Evolutionary conservation across 2,113 vertebrate genomes (phyloP).

Genomic region (Axis porcinus): DNA sequence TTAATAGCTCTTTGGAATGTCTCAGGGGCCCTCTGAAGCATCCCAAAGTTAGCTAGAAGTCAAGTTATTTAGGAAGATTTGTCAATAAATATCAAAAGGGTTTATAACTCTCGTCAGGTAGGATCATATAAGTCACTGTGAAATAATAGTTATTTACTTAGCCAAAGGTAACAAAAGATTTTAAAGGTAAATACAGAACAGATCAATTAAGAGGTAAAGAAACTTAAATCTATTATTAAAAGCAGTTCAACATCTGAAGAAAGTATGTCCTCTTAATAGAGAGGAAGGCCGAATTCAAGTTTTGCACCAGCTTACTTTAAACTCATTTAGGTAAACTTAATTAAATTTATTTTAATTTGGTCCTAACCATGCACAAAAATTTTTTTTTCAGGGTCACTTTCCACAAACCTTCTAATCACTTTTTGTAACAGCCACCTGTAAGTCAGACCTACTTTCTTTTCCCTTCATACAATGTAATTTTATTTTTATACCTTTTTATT

Average conservation of each 20-base stretch:
- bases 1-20: neutral
- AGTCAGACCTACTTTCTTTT: neutral
- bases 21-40: neutral
- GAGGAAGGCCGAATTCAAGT: neutral
- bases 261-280: neutral
- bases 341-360: neutral
- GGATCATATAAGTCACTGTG: neutral
- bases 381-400: neutral
- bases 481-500: neutral
- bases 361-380: neutral
- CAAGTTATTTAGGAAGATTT: neutral
- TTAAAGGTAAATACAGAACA: neutral
- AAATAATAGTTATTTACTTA: neutral
- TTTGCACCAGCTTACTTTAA: neutral
- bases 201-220: neutral
- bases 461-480: neutral
- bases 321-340: neutral
- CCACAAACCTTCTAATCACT: neutral
- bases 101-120: neutral
- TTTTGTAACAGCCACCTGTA: neutral
- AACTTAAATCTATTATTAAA: neutral
- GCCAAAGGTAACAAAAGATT: neutral
- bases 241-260: neutral
- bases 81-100: neutral
- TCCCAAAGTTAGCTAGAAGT: neutral